Percentiles rank a stretch among this genome's conserved stretches.
These are phyloP conservation scores for Herpailurus yagouaroundi DNA, from an alignment of 2,113 vertebrate genomes.

Conservation along the genomic window DNA sequence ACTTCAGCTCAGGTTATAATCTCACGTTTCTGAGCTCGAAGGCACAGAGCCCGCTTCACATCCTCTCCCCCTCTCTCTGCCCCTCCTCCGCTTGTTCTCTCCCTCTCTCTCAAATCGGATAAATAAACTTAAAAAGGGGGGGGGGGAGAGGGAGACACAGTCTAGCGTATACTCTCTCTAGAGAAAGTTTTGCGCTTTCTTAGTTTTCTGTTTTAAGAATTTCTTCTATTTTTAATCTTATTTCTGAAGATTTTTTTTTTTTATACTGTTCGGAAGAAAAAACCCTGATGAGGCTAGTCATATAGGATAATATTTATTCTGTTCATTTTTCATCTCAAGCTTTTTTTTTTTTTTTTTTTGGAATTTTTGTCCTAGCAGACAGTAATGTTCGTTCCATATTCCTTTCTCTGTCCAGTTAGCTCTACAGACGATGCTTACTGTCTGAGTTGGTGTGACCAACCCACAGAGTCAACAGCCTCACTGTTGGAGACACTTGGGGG, in stretches of 20 bases:
- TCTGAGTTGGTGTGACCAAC: not conserved
- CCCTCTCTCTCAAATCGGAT: too few relatives aligned
- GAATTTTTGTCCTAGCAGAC: not conserved
- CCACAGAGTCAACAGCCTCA: not conserved
- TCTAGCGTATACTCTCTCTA: not conserved
- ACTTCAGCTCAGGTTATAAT: too few relatives aligned
- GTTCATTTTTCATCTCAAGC: not conserved
- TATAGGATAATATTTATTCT: not conserved
- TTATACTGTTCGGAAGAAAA: not conserved
- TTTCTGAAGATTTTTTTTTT: not conserved
- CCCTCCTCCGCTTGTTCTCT: too few relatives aligned
- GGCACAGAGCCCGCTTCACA: too few relatives aligned
- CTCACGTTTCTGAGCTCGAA: too few relatives aligned
- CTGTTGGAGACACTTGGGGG: not conserved
- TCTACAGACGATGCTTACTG: not conserved
- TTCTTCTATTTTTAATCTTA: not conserved
- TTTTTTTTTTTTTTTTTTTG: not conserved
- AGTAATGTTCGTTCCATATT: fast-evolving
- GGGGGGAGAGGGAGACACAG: not conserved
- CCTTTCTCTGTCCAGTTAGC: not conserved
- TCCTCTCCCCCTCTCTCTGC: too few relatives aligned
- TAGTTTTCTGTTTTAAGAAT: not conserved
- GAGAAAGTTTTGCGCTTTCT: not conserved
- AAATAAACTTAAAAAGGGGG: too few relatives aligned
- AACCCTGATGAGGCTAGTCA: not conserved